phyloP scores from a whole-genome alignment of 2,888 invertebrate genomes.

The Ramazzottius varieornatus region DNA sequence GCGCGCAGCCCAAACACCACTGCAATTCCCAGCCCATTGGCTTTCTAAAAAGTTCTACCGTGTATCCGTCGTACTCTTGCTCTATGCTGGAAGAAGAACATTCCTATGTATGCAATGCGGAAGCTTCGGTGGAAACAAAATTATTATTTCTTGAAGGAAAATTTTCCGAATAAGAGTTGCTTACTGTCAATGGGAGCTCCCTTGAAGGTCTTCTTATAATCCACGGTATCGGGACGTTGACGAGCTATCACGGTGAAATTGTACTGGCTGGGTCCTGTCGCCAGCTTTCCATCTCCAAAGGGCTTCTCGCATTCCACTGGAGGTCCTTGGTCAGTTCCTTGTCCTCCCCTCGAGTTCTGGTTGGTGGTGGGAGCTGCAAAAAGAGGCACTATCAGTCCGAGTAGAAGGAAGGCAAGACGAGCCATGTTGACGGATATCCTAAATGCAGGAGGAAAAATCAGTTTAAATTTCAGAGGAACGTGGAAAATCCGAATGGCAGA shows the following conservation, averaged over 20 bases:
- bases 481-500: too few relatives aligned
- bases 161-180: too few relatives aligned
- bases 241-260: neutral
- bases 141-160: too few relatives aligned
- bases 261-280: neutral
- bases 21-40: too few relatives aligned
- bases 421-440: neutral
- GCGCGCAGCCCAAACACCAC: too few relatives aligned
- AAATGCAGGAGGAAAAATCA: too few relatives aligned
- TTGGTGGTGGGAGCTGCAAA: neutral
- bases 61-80: too few relatives aligned
- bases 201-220: constrained; percentile 2
- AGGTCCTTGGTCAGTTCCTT: neutral
- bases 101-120: too few relatives aligned
- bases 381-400: neutral
- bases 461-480: too few relatives aligned
- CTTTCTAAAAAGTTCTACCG: too few relatives aligned
- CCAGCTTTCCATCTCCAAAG: neutral
- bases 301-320: constrained; percentile 1
- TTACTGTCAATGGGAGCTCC: constrained; percentile 1
- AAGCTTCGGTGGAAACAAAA: too few relatives aligned
- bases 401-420: neutral
- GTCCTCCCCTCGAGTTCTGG: neutral
- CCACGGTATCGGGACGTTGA: neutral
- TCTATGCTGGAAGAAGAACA: too few relatives aligned